A percentile compares a stretch with the other conserved stretches of the same genome.
phyloP scores from a whole-genome alignment of 2,888 invertebrate genomes.

The Papilio demoleus region DNA sequence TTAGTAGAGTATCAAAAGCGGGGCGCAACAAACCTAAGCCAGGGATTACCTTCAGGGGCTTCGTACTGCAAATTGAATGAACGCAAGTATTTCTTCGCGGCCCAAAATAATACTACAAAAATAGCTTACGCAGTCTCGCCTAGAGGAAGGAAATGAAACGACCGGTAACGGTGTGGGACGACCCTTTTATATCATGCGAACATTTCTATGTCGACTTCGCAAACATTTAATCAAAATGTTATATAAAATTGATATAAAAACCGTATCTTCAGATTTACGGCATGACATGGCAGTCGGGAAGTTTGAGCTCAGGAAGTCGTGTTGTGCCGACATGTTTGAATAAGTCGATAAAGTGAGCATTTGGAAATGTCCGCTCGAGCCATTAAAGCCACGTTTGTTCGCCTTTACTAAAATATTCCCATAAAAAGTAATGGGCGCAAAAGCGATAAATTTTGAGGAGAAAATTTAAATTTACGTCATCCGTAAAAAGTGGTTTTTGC shows the following conservation, averaged over 20 bases:
- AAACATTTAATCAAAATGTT: slow-evolving; percentile 34
- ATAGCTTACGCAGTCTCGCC: slow-evolving; percentile 14
- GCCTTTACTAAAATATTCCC: slow-evolving; percentile 51
- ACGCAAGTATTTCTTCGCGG: slow-evolving; percentile 64
- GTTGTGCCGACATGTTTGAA: slow-evolving; percentile 17
- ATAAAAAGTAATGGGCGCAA: slow-evolving; percentile 57
- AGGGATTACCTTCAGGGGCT: slow-evolving; percentile 78
- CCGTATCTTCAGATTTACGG: slow-evolving; percentile 33
- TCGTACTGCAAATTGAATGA: slow-evolving; percentile 78
- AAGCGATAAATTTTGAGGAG: slow-evolving; percentile 51
- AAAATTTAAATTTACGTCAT: slow-evolving; percentile 47
- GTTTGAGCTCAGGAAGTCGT: slow-evolving; percentile 26
- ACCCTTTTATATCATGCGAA: slow-evolving; percentile 22
- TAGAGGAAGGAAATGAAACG: slow-evolving; percentile 23
- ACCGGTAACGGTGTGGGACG: background rate
- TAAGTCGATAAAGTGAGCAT: slow-evolving; percentile 41
- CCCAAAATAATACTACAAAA: slow-evolving; percentile 47
- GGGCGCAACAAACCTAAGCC: slow-evolving; percentile 76
- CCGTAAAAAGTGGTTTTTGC: slow-evolving; percentile 43
- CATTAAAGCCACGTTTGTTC: slow-evolving; percentile 46
- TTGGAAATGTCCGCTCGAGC: slow-evolving; percentile 43
- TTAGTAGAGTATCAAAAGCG: slow-evolving; percentile 62
- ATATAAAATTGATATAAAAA: slow-evolving; percentile 18
- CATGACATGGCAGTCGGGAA: slow-evolving; percentile 20
- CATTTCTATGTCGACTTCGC: slow-evolving; percentile 1